Conservation (phyloP, 2,113 vertebrate species). For the Aptenodytes forsteri region DNA sequence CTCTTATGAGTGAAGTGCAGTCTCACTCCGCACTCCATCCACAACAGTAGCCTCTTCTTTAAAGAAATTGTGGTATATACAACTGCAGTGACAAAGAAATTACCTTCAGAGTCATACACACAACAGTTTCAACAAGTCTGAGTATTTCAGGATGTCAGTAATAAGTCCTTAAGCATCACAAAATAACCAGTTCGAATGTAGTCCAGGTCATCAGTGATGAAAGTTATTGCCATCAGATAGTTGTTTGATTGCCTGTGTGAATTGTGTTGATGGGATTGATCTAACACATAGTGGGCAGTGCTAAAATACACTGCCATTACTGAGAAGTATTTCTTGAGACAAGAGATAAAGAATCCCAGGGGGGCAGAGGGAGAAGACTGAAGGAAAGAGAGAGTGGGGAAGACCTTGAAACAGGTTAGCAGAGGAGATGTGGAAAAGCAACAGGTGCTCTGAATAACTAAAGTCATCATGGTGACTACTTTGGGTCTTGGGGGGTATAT, state of each 20-base stretch:
- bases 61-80: not conserved
- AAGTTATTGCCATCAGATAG: not conserved
- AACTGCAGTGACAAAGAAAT: not conserved
- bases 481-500: not conserved
- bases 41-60: not conserved
- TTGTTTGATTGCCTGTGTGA: not conserved
- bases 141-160: not conserved
- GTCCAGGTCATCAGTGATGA: not conserved
- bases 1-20: no score
- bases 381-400: not conserved
- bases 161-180: not conserved
- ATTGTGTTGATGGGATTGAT: not conserved
- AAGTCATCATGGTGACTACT: not conserved
- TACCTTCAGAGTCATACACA: not conserved
- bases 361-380: not conserved
- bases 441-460: not conserved
- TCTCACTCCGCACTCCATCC: no score
- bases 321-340: not conserved
- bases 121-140: not conserved
- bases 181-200: not conserved
- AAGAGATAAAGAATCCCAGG: not conserved
- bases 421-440: not conserved
- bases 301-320: not conserved
- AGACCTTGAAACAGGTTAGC: not conserved
- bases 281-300: fast-evolving